phyloP scores from a whole-genome alignment of 2,888 invertebrate species.

The Craniophora ligustri region DNA sequence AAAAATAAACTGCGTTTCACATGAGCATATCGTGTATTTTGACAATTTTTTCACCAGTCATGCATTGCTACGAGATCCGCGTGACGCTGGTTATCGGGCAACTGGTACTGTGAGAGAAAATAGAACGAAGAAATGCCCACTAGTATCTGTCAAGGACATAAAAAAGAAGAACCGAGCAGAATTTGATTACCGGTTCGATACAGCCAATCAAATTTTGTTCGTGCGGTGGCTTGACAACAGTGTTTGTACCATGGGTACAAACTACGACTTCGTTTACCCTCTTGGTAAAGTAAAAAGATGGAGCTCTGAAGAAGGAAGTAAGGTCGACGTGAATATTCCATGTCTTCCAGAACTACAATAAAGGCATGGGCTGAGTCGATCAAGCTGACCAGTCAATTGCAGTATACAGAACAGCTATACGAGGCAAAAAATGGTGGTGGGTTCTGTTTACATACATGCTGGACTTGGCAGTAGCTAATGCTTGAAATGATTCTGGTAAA shows the following conservation, averaged over 20 bases:
- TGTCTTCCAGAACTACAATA: conserved; percentile 48
- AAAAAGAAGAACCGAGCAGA: conserved; percentile 48
- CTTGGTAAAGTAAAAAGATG: conserved; percentile 51
- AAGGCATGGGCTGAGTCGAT: conserved; percentile 52
- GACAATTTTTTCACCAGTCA: conserved; percentile 48
- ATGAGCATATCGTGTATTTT: conserved; percentile 38
- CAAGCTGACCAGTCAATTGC: conserved; percentile 48
- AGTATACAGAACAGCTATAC: conserved; percentile 35
- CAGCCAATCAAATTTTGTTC: conserved; percentile 43
- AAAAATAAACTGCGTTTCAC: conserved; percentile 36
- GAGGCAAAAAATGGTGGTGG: conserved; percentile 55
- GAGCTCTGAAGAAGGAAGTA: conserved; percentile 36
- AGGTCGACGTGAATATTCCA: conserved; percentile 49
- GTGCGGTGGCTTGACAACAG: conserved; percentile 55
- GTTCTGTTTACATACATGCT: conserved; percentile 50
- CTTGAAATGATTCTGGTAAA: no score
- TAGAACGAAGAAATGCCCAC: conserved; percentile 49
- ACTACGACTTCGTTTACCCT: conserved; percentile 47
- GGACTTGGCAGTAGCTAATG: conserved; percentile 50
- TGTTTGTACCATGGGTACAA: conserved; percentile 50
- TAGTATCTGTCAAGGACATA: conserved; percentile 39
- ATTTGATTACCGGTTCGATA: conserved; percentile 53
- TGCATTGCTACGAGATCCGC: conserved; percentile 35
- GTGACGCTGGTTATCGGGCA: conserved; percentile 33
- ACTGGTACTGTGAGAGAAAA: conserved; percentile 51